A percentile compares a stretch with the other conserved stretches of the same genome.
phyloP scores from a whole-genome alignment of 1,140 invertebrate genomes.

The Meloidogyne exigua region DNA sequence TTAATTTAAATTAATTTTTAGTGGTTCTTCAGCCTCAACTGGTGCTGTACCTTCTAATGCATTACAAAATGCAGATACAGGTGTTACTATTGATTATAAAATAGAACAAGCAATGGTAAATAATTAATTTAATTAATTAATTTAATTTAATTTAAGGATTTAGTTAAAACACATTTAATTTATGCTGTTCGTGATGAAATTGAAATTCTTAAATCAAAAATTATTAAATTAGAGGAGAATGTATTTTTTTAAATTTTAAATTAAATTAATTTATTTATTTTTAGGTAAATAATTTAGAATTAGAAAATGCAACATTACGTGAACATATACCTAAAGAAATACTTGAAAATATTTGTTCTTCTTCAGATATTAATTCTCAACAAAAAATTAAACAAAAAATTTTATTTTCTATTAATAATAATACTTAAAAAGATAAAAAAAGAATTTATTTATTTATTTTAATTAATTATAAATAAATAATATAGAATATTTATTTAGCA shows the following conservation, averaged over 20 bases:
- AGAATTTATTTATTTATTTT: neutral
- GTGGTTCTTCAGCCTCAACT: constrained; percentile 24
- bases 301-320: constrained; percentile 55
- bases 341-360: constrained; percentile 21
- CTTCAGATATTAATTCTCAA: neutral
- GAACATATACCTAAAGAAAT: constrained; percentile 57
- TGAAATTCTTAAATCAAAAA: constrained; percentile 51
- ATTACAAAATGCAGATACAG: constrained; percentile 10
- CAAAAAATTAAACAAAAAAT: neutral
- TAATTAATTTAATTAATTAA: constrained; percentile 7
- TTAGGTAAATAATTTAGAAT: constrained; percentile 53
- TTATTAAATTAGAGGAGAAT: constrained; percentile 54
- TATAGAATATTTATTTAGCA: too few relatives aligned
- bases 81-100: constrained; percentile 54
- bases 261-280: constrained; percentile 19
- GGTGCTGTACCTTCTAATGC: constrained; percentile 18
- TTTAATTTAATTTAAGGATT: constrained; percentile 45
- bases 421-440: neutral
- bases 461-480: too few relatives aligned
- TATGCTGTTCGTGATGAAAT: constrained; percentile 64
- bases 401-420: constrained; percentile 5
- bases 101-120: constrained; percentile 64
- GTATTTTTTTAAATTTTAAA: constrained; percentile 36
- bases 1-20: constrained; percentile 13
- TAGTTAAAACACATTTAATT: constrained; percentile 63